Percentiles rank a stretch among this genome's conserved stretches.
Conservation (phyloP, 2,888 invertebrate genomes). For the Creontiades dilutus region DNA sequence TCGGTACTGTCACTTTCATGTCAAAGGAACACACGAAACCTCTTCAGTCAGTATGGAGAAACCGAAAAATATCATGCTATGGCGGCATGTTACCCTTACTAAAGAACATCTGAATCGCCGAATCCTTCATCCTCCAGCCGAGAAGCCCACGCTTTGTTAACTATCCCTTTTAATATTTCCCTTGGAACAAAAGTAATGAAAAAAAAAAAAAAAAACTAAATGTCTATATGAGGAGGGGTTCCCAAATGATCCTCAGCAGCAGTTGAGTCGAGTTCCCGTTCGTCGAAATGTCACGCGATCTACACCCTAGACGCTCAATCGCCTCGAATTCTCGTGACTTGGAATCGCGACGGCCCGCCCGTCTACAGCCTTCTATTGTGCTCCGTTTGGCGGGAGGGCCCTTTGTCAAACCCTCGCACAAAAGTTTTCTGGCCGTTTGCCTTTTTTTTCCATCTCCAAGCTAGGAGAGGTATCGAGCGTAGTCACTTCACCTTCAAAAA, state of each 20-base stretch:
- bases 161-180: not conserved
- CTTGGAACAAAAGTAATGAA: not conserved
- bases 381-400: not conserved
- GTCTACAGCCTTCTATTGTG: constrained; percentile 9
- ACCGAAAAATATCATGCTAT: too few relatives aligned
- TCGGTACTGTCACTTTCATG: too few relatives aligned
- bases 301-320: not conserved
- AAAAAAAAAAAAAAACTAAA: not conserved
- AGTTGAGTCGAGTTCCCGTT: not conserved
- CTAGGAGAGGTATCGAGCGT: not conserved
- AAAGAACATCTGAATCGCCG: too few relatives aligned
- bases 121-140: too few relatives aligned
- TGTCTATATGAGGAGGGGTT: not conserved
- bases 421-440: constrained; percentile 12
- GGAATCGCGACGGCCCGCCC: not conserved
- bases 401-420: constrained; percentile 25
- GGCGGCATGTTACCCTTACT: too few relatives aligned
- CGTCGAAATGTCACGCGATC: constrained; percentile 8
- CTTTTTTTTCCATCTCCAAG: not conserved
- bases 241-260: not conserved
- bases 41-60: too few relatives aligned
- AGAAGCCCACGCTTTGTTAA: too few relatives aligned
- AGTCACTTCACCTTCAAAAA: constrained; percentile 36
- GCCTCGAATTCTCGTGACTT: constrained; percentile 36
- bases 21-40: too few relatives aligned